phyloP scores from a whole-genome alignment of 2,113 vertebrate genomes.

The Megaptera novaeangliae region DNA sequence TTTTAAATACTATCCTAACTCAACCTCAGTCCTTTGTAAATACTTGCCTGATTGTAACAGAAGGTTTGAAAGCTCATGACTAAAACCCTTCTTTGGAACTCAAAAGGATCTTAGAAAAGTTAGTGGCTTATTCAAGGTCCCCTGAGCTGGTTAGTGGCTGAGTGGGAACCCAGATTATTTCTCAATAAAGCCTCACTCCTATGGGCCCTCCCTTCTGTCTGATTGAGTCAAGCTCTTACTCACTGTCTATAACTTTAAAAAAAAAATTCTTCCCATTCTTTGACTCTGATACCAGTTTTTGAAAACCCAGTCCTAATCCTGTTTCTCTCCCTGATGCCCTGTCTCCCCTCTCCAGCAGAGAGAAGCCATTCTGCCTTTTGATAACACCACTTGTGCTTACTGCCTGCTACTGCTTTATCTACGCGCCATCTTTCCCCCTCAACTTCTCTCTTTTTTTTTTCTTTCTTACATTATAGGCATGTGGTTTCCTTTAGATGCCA shows the following conservation, averaged over 20 bases:
- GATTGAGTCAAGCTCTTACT: neutral
- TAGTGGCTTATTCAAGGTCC: neutral
- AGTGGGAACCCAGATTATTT: constrained; percentile 38
- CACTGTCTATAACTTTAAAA: neutral
- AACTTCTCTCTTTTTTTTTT: no score
- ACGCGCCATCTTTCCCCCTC: neutral
- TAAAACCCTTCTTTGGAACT: neutral
- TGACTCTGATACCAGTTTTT: neutral
- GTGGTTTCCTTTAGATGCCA: neutral
- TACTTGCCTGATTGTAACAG: neutral
- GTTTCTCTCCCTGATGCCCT: no score
- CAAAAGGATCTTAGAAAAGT: neutral
- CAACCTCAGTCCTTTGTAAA: neutral
- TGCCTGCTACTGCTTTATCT: neutral
- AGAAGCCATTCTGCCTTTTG: neutral
- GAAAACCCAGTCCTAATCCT: neutral
- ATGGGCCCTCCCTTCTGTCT: neutral
- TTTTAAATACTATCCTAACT: neutral
- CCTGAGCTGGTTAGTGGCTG: neutral
- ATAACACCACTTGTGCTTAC: neutral
- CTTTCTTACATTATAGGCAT: neutral
- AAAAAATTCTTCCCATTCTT: neutral
- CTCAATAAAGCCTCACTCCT: neutral
- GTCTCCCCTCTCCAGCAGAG: neutral
- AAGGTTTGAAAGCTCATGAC: neutral